These are phyloP conservation scores for Taenaris catops DNA, from an alignment of 2,888 invertebrate species.

Conservation along the genomic window DNA sequence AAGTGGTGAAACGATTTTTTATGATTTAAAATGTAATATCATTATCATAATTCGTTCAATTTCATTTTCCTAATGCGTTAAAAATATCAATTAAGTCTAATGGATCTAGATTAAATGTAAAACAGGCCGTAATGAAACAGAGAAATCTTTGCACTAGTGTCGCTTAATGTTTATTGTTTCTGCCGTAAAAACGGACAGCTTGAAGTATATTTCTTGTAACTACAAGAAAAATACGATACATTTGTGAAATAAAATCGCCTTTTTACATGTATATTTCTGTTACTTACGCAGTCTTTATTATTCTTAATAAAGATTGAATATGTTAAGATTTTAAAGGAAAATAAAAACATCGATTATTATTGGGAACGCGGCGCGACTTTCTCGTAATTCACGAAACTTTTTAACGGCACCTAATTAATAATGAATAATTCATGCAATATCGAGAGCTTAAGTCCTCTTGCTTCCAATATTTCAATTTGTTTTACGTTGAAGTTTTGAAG, in stretches of 20 bases:
- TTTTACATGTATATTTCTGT: constrained; percentile 4
- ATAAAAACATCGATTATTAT: too few species aligned
- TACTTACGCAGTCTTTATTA: too few species aligned
- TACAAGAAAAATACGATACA: constrained; percentile 8
- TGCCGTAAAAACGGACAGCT: constrained; percentile 11
- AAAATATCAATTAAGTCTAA: constrained; percentile 8
- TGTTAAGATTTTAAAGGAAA: too few species aligned
- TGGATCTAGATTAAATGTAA: constrained; percentile 10
- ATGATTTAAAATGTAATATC: too few species aligned
- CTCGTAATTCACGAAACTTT: constrained; percentile 13
- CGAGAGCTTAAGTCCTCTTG: constrained; percentile 1
- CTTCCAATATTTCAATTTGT: constrained; percentile 1
- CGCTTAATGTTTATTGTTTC: constrained; percentile 8
- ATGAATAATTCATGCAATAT: constrained; percentile 10
- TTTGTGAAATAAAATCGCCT: constrained; percentile 8
- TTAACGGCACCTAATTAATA: constrained; percentile 14
- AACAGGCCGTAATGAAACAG: constrained; percentile 8
- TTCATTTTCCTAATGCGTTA: too few species aligned
- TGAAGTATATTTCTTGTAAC: constrained; percentile 12
- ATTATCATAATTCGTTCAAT: too few species aligned
- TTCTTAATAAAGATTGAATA: too few species aligned
- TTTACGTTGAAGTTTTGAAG: neutral
- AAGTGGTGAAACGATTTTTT: too few species aligned
- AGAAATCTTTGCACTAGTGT: constrained; percentile 9
- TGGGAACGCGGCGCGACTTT: constrained; percentile 1